phyloP scores from a whole-genome alignment of 2,888 invertebrate genomes.

The Hypercompe scribonia region DNA sequence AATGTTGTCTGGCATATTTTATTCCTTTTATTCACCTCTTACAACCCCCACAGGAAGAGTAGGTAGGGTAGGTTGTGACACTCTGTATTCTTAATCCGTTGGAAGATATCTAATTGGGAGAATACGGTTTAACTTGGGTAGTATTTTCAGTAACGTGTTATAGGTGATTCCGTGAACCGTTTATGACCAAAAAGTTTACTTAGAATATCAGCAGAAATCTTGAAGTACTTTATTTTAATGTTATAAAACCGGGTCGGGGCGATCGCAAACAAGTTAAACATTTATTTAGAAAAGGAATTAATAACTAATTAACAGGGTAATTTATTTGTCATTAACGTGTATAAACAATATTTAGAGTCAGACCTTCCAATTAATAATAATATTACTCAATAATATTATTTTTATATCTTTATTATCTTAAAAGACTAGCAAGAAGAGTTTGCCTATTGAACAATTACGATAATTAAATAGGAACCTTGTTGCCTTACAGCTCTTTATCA shows the following conservation, averaged over 20 bases:
- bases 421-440: background rate
- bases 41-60: too few relatives aligned
- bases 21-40: too few relatives aligned
- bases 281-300: background rate
- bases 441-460: background rate
- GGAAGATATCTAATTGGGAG: too few relatives aligned
- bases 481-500: too few relatives aligned
- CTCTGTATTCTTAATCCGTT: too few relatives aligned
- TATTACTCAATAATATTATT: background rate
- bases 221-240: too few relatives aligned
- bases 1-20: too few relatives aligned
- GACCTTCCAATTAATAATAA: background rate
- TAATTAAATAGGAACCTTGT: background rate
- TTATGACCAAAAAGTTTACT: background rate
- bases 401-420: background rate
- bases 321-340: background rate
- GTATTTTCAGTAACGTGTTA: too few relatives aligned
- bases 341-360: background rate
- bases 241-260: too few relatives aligned
- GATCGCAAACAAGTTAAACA: background rate
- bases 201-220: too few relatives aligned
- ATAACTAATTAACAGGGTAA: background rate
- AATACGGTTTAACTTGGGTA: too few relatives aligned
- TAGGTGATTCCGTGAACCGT: background rate
- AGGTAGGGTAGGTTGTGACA: too few relatives aligned